phyloP scores from a whole-genome alignment of 2,113 vertebrate species.

The Cettia cetti region DNA sequence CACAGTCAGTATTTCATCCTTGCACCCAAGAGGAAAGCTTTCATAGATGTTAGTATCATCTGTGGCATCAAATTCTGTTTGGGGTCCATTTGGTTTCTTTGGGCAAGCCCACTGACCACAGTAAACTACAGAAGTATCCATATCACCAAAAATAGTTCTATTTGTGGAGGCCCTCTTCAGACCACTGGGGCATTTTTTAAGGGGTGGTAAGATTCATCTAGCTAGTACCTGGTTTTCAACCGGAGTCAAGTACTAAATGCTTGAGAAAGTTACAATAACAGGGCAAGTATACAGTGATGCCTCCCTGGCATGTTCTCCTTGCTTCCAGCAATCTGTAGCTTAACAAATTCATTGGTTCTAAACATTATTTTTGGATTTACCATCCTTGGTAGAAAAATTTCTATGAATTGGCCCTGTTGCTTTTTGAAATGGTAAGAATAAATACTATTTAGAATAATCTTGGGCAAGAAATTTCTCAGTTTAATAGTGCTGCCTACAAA shows the following conservation, averaged over 20 bases:
- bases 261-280: neutral
- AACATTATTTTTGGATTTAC: neutral
- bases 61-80: neutral
- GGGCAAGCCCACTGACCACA: neutral
- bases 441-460: neutral
- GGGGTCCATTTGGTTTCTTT: neutral
- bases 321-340: neutral
- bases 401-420: neutral
- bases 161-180: neutral
- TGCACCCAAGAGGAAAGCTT: neutral
- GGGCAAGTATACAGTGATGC: neutral
- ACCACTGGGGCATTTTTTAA: neutral
- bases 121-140: neutral
- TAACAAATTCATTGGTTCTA: neutral
- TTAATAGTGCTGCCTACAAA: neutral
- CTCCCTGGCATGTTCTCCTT: neutral
- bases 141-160: neutral
- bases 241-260: neutral
- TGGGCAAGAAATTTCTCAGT: neutral
- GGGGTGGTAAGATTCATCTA: neutral
- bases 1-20: neutral
- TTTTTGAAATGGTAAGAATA: neutral
- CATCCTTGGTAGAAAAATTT: neutral
- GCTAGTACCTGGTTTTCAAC: neutral
- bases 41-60: neutral